phyloP scores from a whole-genome alignment of 2,797 vertebrate species.

The Arremon aurantiirostris region DNA sequence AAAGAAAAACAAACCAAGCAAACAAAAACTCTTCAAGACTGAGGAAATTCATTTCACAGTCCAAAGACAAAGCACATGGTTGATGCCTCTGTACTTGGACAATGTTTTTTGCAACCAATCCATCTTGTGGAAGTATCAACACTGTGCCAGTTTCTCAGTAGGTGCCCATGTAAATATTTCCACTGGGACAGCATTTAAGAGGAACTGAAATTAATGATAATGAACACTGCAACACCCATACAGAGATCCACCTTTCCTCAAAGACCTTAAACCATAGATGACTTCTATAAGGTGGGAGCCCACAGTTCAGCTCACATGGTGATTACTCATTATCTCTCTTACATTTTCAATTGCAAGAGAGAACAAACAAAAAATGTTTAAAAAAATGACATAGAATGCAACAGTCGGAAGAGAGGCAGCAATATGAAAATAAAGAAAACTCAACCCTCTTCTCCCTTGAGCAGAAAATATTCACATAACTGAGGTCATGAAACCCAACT shows the following conservation, averaged over 20 bases:
- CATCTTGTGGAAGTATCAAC: neutral
- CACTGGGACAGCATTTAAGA: neutral
- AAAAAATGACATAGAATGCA: neutral
- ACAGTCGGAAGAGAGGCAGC: neutral
- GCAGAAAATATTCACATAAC: neutral
- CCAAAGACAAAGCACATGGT: neutral
- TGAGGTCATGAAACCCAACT: neutral
- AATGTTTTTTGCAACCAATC: neutral
- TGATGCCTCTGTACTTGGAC: neutral
- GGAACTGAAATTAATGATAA: neutral
- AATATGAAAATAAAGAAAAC: neutral
- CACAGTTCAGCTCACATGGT: neutral
- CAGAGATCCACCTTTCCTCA: neutral
- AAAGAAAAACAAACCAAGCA: neutral
- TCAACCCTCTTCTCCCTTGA: neutral
- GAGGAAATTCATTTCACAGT: neutral
- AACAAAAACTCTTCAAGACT: neutral
- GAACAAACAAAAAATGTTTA: neutral
- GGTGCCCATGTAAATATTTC: neutral
- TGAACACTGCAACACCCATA: neutral
- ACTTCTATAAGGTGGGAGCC: neutral
- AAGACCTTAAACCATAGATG: neutral
- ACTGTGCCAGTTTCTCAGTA: neutral
- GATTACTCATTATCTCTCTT: neutral
- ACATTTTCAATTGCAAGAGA: neutral